Conservation (phyloP, 2,888 invertebrate species). For the Perizoma affinitatum region DNA sequence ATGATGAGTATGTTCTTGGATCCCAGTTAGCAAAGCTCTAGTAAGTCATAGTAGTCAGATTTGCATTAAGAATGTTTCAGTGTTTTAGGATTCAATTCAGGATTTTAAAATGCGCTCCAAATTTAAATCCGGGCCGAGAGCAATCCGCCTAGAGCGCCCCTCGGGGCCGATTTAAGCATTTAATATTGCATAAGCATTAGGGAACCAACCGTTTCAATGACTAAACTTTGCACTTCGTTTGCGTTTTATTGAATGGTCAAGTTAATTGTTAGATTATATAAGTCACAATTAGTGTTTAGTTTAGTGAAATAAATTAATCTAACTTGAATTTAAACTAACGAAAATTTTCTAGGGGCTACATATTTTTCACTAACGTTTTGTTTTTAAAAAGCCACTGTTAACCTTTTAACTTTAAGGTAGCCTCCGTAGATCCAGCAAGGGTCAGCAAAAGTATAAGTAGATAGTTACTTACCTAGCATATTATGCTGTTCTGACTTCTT, state of each 20-base stretch:
- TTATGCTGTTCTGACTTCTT: too few species aligned
- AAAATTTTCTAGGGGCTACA: too few species aligned
- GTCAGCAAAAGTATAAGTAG: too few species aligned
- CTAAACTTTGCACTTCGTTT: conserved; percentile 19
- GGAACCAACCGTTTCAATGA: conserved; percentile 23
- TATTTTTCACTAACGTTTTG: too few species aligned
- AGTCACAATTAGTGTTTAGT: too few species aligned
- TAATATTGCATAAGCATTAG: conserved; percentile 35
- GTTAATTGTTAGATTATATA: not conserved
- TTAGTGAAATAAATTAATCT: too few species aligned
- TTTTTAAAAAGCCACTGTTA: too few species aligned
- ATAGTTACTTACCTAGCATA: too few species aligned
- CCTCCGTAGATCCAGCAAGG: too few species aligned
- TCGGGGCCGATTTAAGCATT: conserved; percentile 29
- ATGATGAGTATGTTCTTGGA: too few species aligned
- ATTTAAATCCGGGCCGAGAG: conserved; percentile 26
- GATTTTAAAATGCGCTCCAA: conserved; percentile 25
- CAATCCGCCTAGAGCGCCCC: conserved; percentile 34
- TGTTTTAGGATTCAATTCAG: conserved; percentile 15
- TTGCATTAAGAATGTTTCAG: conserved; percentile 17
- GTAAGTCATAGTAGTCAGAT: conserved; percentile 10
- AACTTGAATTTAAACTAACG: too few species aligned
- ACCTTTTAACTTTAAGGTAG: too few species aligned
- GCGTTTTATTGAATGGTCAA: conserved; percentile 16
- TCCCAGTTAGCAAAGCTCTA: not conserved